phyloP scores from a whole-genome alignment of 1,140 invertebrate species.

The Lycorma delicatula region DNA sequence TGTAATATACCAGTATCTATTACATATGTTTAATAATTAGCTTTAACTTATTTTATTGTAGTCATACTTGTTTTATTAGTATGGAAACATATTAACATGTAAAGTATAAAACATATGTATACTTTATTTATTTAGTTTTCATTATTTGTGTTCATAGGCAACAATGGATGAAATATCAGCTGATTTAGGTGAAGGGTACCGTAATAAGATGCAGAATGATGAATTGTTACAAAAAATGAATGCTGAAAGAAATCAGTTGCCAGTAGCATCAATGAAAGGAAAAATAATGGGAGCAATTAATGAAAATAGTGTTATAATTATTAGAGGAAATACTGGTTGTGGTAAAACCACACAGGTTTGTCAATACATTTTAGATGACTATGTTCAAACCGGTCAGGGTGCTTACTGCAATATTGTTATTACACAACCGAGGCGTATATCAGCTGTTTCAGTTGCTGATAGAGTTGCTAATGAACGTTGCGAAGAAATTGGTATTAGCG shows the following conservation, averaged over 20 bases:
- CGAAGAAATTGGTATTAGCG: constrained; percentile 70
- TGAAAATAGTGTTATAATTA: constrained; percentile 78
- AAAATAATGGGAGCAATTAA: constrained; percentile 77
- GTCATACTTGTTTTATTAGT: background rate
- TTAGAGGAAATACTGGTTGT: constrained; percentile 90
- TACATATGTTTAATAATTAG: background rate
- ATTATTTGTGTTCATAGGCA: constrained; percentile 37
- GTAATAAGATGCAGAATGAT: constrained; percentile 55
- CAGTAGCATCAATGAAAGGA: constrained; percentile 61
- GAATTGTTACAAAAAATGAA: constrained; percentile 50
- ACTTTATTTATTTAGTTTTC: background rate
- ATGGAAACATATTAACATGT: background rate
- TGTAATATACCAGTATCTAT: background rate
- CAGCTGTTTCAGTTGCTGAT: constrained; percentile 89
- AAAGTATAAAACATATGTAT: background rate
- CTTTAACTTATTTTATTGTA: background rate
- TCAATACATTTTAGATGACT: constrained; percentile 94
- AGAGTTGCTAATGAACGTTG: constrained; percentile 78
- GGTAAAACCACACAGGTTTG: constrained; percentile 77
- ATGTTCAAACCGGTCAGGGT: constrained; percentile 73
- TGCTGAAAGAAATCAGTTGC: constrained; percentile 59
- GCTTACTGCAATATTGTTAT: constrained; percentile 80
- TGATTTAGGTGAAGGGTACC: constrained; percentile 56
- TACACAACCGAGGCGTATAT: constrained; percentile 90
- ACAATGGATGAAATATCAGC: constrained; percentile 71